A percentile compares a stretch with the other conserved stretches of the same genome.
Evolutionary conservation across 2,888 invertebrate species (phyloP).

Genomic region (Lissocephala sabroskyi): DNA sequence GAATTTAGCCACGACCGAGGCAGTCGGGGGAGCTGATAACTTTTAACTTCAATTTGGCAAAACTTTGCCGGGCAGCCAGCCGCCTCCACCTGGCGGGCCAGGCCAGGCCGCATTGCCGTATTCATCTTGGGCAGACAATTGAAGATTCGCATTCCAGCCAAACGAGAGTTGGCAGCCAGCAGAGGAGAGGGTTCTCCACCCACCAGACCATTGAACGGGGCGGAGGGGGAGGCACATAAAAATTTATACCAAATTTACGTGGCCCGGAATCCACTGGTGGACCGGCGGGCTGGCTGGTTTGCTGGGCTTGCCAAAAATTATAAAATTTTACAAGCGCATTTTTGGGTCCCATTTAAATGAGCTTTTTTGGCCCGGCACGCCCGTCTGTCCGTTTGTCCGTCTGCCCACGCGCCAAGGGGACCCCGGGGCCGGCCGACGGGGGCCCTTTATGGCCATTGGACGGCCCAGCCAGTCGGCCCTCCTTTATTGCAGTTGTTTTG

Average conservation of each 20-base stretch:
- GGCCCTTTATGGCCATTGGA: no score
- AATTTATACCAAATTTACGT: constrained; percentile 62
- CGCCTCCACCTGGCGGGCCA: no score
- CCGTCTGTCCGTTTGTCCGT: no score
- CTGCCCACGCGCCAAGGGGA: no score
- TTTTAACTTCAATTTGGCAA: constrained; percentile 51
- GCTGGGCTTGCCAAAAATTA: constrained; percentile 32
- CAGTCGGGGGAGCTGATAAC: no score
- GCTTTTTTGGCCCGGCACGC: constrained; percentile 9
- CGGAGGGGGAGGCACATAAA: constrained; percentile 41
- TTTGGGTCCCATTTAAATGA: constrained; percentile 30
- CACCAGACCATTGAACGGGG: constrained; percentile 46
- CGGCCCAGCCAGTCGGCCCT: no score
- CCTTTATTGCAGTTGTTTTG: constrained; percentile 3
- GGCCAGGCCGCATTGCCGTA: no score
- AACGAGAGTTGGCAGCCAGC: constrained; percentile 39
- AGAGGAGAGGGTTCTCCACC: constrained; percentile 24
- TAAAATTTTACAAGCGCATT: constrained; percentile 29
- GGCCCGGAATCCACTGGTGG: constrained; percentile 37
- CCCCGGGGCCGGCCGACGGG: no score
- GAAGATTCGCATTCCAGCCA: no score
- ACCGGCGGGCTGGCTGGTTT: not conserved
- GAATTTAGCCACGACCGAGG: constrained; percentile 47
- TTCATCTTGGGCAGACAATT: no score
- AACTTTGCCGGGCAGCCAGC: no score